A percentile compares a stretch with the other conserved stretches of the same genome.
Evolutionary conservation across 2,113 vertebrate species (phyloP).

Genomic region (Hippopotamus amphibius): DNA sequence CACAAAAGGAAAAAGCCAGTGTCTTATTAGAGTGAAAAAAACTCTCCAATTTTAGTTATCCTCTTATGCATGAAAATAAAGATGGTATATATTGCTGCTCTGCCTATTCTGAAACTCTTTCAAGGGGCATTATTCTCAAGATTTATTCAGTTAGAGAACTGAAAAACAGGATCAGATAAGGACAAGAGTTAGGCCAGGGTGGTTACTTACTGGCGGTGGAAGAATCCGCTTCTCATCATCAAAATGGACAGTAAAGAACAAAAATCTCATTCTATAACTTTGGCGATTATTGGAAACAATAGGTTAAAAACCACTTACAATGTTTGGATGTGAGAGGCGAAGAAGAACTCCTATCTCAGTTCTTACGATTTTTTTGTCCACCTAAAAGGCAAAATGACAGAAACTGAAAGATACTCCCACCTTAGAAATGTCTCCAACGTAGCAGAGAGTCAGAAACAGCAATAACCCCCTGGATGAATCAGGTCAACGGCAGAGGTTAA

Average conservation of each 20-base stretch:
- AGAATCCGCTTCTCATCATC: not conserved
- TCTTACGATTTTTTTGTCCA: slow-evolving; percentile 95
- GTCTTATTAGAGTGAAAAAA: slow-evolving; percentile 42
- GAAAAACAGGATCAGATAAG: not conserved
- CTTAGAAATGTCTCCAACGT: slow-evolving; percentile 15
- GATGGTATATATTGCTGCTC: not conserved
- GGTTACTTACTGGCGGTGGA: not conserved
- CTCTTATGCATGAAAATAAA: slow-evolving; percentile 53
- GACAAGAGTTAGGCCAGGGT: not conserved
- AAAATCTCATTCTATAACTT: not conserved
- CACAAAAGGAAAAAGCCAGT: slow-evolving; percentile 45
- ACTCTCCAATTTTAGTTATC: not conserved
- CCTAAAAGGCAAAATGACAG: slow-evolving; percentile 84
- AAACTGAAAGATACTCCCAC: slow-evolving; percentile 43
- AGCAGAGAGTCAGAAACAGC: slow-evolving; percentile 34
- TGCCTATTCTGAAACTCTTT: slow-evolving; percentile 20
- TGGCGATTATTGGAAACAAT: not conserved
- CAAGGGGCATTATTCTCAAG: not conserved
- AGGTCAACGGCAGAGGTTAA: not conserved
- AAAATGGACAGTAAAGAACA: not conserved
- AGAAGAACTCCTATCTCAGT: slow-evolving; percentile 94
- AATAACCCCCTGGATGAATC: not conserved
- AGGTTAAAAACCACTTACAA: slow-evolving; percentile 89
- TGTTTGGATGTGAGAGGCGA: slow-evolving; percentile 94
- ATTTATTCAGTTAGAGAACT: not conserved